Evolutionary conservation across 1,140 invertebrate species (phyloP).

Genomic region (Habropoda laboriosa): DNA sequence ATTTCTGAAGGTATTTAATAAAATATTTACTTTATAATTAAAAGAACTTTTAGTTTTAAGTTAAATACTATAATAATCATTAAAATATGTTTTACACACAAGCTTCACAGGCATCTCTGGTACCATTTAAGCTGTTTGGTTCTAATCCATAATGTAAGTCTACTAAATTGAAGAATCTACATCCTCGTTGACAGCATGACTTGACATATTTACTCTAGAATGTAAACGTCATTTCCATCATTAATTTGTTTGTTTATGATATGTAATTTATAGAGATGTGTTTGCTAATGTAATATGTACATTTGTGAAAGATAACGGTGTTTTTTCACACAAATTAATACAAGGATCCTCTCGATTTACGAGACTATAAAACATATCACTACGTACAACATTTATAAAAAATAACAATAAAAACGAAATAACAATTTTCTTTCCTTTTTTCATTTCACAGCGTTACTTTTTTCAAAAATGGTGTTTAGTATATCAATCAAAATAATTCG

Average conservation of each 20-base stretch:
- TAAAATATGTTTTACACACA: slow-evolving; percentile 64
- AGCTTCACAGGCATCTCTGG: slow-evolving; percentile 74
- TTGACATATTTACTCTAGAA: slow-evolving; percentile 72
- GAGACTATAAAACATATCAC: slow-evolving; percentile 68
- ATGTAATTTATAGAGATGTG: slow-evolving; percentile 16
- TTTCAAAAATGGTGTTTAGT: background rate
- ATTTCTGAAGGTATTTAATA: too few species aligned
- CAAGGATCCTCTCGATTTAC: slow-evolving; percentile 73
- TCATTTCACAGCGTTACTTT: slow-evolving; percentile 42
- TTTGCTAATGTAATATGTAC: slow-evolving; percentile 27
- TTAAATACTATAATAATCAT: slow-evolving; percentile 5
- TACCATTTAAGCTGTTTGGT: slow-evolving; percentile 71
- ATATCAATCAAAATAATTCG: slow-evolving; percentile 8
- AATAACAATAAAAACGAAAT: slow-evolving; percentile 46
- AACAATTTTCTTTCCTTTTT: slow-evolving; percentile 31
- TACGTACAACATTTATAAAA: slow-evolving; percentile 35
- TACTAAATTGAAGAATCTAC: slow-evolving; percentile 78
- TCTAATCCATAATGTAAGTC: slow-evolving; percentile 67
- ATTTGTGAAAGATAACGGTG: slow-evolving; percentile 57
- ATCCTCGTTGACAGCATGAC: slow-evolving; percentile 78
- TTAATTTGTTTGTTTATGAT: slow-evolving; percentile 19
- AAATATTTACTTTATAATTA: background rate
- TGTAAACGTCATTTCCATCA: slow-evolving; percentile 1
- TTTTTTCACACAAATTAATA: slow-evolving; percentile 72
- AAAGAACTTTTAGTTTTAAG: background rate